Conservation (phyloP, 2,888 invertebrate genomes). For the Agrochola macilenta region DNA sequence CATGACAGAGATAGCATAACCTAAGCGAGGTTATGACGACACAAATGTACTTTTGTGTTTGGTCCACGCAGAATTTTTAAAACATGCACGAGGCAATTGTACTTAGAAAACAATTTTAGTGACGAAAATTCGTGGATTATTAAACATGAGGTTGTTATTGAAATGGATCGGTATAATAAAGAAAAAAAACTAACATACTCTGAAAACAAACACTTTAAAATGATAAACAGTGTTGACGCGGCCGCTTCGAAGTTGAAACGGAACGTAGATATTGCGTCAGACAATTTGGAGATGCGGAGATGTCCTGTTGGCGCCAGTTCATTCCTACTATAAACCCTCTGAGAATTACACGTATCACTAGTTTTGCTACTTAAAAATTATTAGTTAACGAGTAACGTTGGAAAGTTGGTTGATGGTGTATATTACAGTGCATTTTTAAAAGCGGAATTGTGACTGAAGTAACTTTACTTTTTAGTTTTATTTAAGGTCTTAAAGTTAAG, state of each 20-base stretch:
- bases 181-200: background rate
- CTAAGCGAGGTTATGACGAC: conserved; percentile 2
- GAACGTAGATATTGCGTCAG: conserved; percentile 65
- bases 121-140: background rate
- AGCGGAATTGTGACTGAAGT: conserved; percentile 38
- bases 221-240: background rate
- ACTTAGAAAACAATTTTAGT: background rate
- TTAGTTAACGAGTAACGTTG: background rate
- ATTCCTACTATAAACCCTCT: conserved; percentile 44
- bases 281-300: conserved; percentile 39
- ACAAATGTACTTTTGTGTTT: background rate
- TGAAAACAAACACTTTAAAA: background rate
- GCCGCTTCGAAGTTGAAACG: conserved; percentile 33
- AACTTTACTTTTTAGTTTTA: conserved; percentile 55
- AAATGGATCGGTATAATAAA: background rate
- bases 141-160: background rate
- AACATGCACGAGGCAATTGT: background rate
- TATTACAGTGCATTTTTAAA: conserved; percentile 19
- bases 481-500: conserved; percentile 81
- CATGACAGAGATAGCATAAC: conserved; percentile 47
- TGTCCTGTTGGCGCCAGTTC: conserved; percentile 51
- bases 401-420: conserved; percentile 28
- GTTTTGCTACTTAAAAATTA: conserved; percentile 14
- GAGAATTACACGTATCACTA: conserved; percentile 45
- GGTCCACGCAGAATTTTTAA: conserved; percentile 28